Evolutionary conservation across 2,113 vertebrate species (phyloP).

Genomic region (Cyprinodon brontotheroides): DNA sequence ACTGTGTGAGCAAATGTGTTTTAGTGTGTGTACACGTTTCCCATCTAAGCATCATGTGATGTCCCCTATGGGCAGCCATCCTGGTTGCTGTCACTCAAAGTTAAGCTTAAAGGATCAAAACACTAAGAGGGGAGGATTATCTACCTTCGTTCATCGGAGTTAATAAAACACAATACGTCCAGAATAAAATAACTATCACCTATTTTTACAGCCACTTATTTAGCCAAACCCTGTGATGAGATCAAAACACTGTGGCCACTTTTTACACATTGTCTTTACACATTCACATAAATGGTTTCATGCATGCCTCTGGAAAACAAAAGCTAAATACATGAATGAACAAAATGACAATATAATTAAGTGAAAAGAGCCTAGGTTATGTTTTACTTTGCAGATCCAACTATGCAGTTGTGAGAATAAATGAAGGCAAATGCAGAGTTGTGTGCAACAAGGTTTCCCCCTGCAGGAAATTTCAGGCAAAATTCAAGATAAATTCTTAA

Average conservation of each 20-base stretch:
- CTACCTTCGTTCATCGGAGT: constrained; percentile 54
- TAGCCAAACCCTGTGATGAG: background rate
- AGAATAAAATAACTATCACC: constrained; percentile 8
- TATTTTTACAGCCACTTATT: constrained; percentile 28
- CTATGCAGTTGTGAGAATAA: constrained; percentile 10
- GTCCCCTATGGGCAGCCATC: constrained; percentile 63
- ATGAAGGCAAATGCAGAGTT: constrained; percentile 7
- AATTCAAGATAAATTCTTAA: background rate
- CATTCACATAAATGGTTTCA: background rate
- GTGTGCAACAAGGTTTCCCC: constrained; percentile 54
- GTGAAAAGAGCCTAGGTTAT: background rate
- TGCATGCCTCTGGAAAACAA: background rate
- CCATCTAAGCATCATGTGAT: constrained; percentile 27
- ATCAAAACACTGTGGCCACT: background rate
- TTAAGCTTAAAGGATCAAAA: constrained; percentile 43
- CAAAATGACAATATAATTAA: background rate
- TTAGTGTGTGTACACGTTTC: constrained; percentile 36
- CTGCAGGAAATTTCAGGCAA: constrained; percentile 53
- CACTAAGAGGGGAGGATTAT: constrained; percentile 40
- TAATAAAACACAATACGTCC: constrained; percentile 41
- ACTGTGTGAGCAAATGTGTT: constrained; percentile 37
- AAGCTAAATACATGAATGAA: constrained; percentile 12
- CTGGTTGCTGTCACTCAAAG: constrained; percentile 62
- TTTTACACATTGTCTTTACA: background rate
- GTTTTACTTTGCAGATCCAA: constrained; percentile 7